Conservation (phyloP, 2,113 vertebrate species). For the Campylorhamphus procurvoides region DNA sequence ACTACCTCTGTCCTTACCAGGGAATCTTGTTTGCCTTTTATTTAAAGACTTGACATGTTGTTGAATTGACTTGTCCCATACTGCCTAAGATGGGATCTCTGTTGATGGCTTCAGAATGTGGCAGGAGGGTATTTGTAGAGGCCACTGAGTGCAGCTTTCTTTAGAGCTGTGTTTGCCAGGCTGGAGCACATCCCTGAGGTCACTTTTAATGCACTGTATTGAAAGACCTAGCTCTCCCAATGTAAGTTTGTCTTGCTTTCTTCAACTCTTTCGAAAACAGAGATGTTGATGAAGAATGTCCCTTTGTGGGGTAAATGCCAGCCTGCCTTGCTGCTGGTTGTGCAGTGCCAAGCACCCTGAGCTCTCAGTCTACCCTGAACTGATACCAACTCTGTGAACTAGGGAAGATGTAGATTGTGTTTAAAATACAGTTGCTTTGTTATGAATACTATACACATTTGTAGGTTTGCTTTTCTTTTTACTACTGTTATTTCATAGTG, state of each 20-base stretch:
- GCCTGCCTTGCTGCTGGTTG: not conserved
- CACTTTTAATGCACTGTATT: not conserved
- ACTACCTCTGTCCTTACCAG: not conserved
- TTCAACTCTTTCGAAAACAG: not conserved
- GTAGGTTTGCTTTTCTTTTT: not conserved
- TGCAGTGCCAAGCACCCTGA: not conserved
- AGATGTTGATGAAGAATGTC: not conserved
- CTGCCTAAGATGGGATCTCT: not conserved
- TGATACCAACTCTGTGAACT: not conserved
- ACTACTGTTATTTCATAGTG: not conserved
- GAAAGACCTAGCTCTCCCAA: not conserved
- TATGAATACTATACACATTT: not conserved
- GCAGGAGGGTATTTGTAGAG: not conserved
- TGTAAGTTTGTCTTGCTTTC: not conserved
- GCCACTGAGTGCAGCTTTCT: not conserved
- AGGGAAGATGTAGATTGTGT: not conserved
- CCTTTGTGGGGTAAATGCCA: not conserved
- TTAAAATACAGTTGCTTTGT: not conserved
- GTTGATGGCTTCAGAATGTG: not conserved
- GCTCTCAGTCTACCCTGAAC: not conserved
- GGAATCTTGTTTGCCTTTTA: not conserved
- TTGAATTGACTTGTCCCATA: not conserved
- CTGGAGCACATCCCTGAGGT: not conserved
- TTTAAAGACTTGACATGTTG: not conserved
- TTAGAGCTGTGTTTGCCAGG: not conserved